phyloP scores from a whole-genome alignment of 2,888 invertebrate species.

The Parasteatoda lunata region DNA sequence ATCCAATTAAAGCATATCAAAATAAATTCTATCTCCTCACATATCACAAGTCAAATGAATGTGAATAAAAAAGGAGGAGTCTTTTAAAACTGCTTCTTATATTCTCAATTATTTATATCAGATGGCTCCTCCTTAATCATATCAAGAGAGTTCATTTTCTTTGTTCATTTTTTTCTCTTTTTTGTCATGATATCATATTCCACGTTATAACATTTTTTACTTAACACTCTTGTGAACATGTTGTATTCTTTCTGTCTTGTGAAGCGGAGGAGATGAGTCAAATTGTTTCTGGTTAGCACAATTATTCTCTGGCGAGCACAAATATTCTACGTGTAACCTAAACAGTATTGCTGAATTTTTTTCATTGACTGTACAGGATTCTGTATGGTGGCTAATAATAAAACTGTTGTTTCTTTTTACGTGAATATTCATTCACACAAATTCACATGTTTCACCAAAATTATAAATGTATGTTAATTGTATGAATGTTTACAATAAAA shows the following conservation, averaged over 20 bases:
- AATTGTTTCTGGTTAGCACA: constrained; percentile 68
- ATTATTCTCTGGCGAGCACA: constrained; percentile 68
- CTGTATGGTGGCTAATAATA: constrained; percentile 68
- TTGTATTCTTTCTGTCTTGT: constrained; percentile 66
- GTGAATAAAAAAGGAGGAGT: constrained; percentile 39
- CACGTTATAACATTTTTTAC: constrained; percentile 64
- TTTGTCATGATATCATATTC: constrained; percentile 65
- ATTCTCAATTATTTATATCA: constrained; percentile 25
- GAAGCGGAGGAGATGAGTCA: constrained; percentile 64
- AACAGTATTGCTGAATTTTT: constrained; percentile 69
- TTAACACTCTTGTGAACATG: constrained; percentile 65
- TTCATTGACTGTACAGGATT: constrained; percentile 68
- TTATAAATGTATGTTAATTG: constrained; percentile 5
- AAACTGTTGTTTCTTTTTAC: constrained; percentile 59
- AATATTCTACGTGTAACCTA: constrained; percentile 68
- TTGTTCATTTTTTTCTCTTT: constrained; percentile 39
- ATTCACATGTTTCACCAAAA: constrained; percentile 5
- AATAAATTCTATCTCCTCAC: constrained; percentile 52
- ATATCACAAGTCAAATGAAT: constrained; percentile 47
- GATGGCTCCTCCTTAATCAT: constrained; percentile 44
- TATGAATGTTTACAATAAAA: constrained; percentile 5
- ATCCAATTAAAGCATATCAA: constrained; percentile 66
- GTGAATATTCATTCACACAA: constrained; percentile 1
- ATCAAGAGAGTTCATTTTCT: too few relatives aligned
- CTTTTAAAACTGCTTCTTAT: constrained; percentile 43